Conservation (phyloP, 2,797 vertebrate genomes). For the Chromobotia macracanthus region DNA sequence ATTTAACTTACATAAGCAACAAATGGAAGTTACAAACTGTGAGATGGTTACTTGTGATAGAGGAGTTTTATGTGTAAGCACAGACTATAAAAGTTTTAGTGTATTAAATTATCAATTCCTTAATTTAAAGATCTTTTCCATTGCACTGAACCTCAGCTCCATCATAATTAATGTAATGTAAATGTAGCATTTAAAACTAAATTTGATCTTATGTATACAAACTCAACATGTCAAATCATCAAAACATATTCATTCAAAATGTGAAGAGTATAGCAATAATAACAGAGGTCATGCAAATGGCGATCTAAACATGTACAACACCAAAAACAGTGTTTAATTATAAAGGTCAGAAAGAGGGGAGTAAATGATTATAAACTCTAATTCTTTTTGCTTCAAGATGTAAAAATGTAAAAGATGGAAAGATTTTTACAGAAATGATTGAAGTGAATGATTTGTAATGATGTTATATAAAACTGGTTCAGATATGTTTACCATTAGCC, state of each 20-base stretch:
- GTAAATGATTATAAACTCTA: neutral
- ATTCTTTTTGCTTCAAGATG: no score
- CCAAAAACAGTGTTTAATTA: neutral
- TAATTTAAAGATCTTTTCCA: neutral
- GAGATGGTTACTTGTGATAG: conserved; percentile 11
- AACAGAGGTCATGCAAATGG: neutral
- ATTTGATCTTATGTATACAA: neutral
- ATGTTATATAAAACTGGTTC: neutral
- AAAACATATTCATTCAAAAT: neutral
- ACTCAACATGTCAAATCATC: neutral
- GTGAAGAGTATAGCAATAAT: neutral
- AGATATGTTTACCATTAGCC: conserved; percentile 64
- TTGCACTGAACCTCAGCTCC: neutral
- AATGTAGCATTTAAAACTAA: neutral
- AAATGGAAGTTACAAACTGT: conserved; percentile 11
- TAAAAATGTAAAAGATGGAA: no score
- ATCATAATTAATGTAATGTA: neutral
- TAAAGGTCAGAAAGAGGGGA: neutral
- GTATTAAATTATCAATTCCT: neutral
- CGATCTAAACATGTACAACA: no score
- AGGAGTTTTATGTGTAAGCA: neutral
- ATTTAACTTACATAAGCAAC: conserved; percentile 14
- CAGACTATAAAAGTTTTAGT: neutral
- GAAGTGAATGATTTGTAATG: no score
- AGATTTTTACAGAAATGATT: no score